These are phyloP conservation scores for Thripadectes ignobilis DNA, from an alignment of 2,797 vertebrate genomes.

Conservation along the genomic window DNA sequence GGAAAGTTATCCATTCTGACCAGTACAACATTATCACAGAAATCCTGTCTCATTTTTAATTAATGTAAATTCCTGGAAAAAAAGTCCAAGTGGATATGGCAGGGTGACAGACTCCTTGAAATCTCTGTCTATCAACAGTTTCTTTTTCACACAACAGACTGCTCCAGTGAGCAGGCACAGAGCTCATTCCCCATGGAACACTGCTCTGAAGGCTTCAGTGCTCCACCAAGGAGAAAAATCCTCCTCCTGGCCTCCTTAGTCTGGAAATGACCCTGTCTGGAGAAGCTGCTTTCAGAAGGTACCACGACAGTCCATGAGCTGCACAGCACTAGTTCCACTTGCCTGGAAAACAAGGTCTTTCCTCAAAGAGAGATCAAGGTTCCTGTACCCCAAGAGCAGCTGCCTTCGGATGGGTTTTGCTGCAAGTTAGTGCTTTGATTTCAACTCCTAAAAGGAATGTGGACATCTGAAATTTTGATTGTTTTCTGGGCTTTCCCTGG, in stretches of 20 bases:
- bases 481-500: background rate
- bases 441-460: background rate
- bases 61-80: background rate
- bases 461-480: background rate
- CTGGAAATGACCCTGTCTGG: background rate
- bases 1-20: background rate
- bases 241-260: background rate
- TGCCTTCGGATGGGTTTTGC: background rate
- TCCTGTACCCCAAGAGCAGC: background rate
- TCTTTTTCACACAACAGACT: background rate
- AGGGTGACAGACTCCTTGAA: background rate
- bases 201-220: background rate
- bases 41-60: background rate
- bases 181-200: background rate
- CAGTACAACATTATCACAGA: background rate
- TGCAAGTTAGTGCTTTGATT: background rate
- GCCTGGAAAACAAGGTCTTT: background rate
- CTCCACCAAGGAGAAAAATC: background rate
- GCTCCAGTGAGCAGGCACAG: background rate
- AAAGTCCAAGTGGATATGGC: background rate
- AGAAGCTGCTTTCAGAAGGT: background rate
- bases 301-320: accelerated
- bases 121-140: accelerated
- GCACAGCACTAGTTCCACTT: accelerated
- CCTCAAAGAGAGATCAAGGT: background rate